Evolutionary conservation across 2,888 invertebrate genomes (phyloP).

Genomic region (Athrips mouffetella): DNA sequence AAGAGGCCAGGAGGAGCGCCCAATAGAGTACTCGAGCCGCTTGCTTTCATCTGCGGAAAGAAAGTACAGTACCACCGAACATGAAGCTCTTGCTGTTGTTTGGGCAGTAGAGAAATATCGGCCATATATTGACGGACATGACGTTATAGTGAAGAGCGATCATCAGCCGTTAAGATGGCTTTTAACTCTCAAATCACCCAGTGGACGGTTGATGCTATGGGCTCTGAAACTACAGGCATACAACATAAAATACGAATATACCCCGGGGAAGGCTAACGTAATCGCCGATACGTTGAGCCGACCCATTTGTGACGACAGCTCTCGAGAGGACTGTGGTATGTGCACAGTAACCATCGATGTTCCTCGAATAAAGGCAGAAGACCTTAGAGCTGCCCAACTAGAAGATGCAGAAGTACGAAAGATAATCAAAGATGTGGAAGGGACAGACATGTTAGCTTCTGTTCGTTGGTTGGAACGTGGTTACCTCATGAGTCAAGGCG

Average conservation of each 20-base stretch:
- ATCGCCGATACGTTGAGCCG: constrained; percentile 24
- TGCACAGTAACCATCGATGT: constrained; percentile 7
- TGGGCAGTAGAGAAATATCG: too few relatives aligned
- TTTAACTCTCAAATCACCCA: constrained; percentile 36
- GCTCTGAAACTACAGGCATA: constrained; percentile 36
- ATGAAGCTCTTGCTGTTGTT: too few relatives aligned
- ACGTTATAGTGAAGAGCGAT: constrained; percentile 47
- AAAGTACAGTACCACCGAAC: constrained; percentile 50
- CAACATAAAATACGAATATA: constrained; percentile 4
- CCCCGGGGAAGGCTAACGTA: constrained; percentile 37
- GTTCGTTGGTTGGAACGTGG: neutral
- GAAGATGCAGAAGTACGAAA: constrained; percentile 25
- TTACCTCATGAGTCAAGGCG: neutral
- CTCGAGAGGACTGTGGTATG: neutral
- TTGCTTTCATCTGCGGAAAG: constrained; percentile 41
- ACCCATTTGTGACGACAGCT: constrained; percentile 8
- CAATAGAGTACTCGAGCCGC: constrained; percentile 25
- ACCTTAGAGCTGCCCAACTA: constrained; percentile 22
- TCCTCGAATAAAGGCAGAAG: constrained; percentile 8
- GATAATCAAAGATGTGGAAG: constrained; percentile 26
- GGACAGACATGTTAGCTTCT: neutral
- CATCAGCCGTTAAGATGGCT: constrained; percentile 55
- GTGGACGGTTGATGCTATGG: constrained; percentile 51
- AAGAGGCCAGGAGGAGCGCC: constrained; percentile 26
- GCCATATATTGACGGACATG: constrained; percentile 45